phyloP scores from a whole-genome alignment of 2,888 invertebrate genomes.

The Chymomyza fuscimana region DNA sequence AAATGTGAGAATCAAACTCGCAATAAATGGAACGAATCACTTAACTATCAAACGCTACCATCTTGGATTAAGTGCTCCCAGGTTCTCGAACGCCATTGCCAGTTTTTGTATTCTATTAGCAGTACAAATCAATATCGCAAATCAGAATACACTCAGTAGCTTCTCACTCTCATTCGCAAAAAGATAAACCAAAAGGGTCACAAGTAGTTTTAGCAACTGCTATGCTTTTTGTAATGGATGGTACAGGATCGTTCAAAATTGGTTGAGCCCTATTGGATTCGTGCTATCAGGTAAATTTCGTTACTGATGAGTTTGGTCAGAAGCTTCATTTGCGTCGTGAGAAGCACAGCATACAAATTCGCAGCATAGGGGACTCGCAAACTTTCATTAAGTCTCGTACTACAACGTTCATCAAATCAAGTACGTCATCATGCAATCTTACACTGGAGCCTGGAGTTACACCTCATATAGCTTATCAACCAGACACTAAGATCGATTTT shows the following conservation, averaged over 20 bases:
- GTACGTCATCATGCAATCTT: conserved; percentile 26
- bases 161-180: too few relatives aligned
- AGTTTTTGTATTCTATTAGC: background rate
- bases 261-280: conserved; percentile 33
- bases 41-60: too few relatives aligned
- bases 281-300: conserved; percentile 31
- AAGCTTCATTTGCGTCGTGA: too few relatives aligned
- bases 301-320: background rate
- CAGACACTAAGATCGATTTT: conserved; percentile 34
- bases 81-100: background rate
- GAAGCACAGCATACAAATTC: conserved; percentile 29
- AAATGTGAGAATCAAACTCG: background rate
- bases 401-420: conserved; percentile 31
- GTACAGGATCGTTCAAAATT: conserved; percentile 8
- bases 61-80: background rate
- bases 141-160: background rate
- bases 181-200: too few relatives aligned
- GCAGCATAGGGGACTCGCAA: background rate
- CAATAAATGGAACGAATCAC: background rate
- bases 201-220: conserved; percentile 40
- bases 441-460: conserved; percentile 34
- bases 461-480: conserved; percentile 45
- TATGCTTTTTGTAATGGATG: conserved; percentile 31
- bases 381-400: conserved; percentile 25
- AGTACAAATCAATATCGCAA: background rate